phyloP scores from a whole-genome alignment of 2,888 invertebrate species.

The Stenichneumon culpator region DNA sequence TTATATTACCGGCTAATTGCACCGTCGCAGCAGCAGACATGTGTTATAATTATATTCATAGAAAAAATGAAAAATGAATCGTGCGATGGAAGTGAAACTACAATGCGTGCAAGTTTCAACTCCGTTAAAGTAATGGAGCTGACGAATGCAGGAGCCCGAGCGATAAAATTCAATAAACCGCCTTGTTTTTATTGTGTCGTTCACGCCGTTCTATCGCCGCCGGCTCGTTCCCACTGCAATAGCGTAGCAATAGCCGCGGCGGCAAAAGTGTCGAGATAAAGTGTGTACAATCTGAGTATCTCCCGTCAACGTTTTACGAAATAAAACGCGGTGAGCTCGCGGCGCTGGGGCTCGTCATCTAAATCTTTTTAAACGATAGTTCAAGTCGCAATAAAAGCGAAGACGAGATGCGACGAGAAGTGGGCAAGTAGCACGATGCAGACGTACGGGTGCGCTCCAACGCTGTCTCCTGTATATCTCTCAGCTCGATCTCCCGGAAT shows the following conservation, averaged over 20 bases:
- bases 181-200: conserved; percentile 69
- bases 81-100: conserved; percentile 19
- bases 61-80: conserved; percentile 22
- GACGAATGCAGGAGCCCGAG: conserved; percentile 66
- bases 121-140: conserved; percentile 63
- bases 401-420: conserved; percentile 67
- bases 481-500: conserved; percentile 55
- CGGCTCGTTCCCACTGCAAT: conserved; percentile 51
- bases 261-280: conserved; percentile 64
- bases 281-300: conserved; percentile 53
- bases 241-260: conserved; percentile 42
- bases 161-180: conserved; percentile 68
- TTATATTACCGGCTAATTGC: conserved; percentile 39
- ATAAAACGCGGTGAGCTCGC: conserved; percentile 29
- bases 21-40: conserved; percentile 20
- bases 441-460: conserved; percentile 51
- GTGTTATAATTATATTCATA: conserved; percentile 40
- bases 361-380: conserved; percentile 70
- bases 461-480: conserved; percentile 47
- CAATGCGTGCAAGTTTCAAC: conserved; percentile 18
- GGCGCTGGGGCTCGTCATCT: conserved; percentile 51
- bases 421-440: conserved; percentile 62
- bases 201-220: conserved; percentile 60
- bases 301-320: conserved; percentile 68
- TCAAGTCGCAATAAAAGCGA: conserved; percentile 67